These are phyloP conservation scores for Drosophila tripunctata DNA, from an alignment of 2,888 invertebrate species.

Conservation along the genomic window DNA sequence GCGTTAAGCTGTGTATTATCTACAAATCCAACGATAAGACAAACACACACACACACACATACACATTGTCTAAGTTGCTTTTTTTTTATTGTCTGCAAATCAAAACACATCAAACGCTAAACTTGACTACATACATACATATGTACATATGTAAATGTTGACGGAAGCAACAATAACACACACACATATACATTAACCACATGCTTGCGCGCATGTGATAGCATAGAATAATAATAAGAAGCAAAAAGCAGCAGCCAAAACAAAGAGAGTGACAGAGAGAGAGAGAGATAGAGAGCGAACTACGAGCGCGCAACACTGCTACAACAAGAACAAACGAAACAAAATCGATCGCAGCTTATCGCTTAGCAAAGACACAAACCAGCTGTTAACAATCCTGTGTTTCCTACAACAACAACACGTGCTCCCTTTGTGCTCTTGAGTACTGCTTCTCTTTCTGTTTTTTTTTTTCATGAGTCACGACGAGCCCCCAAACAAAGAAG, in stretches of 20 bases:
- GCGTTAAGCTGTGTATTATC: slow-evolving; percentile 37
- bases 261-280: not conserved
- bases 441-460: too few relatives aligned
- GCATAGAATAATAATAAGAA: not conserved
- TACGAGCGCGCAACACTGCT: too few relatives aligned
- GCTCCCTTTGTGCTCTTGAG: too few relatives aligned
- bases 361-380: slow-evolving; percentile 23
- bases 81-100: slow-evolving; percentile 33
- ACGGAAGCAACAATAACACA: slow-evolving; percentile 4
- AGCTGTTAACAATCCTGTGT: slow-evolving; percentile 15
- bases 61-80: slow-evolving; percentile 37
- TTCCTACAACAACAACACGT: too few relatives aligned
- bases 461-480: slow-evolving; percentile 37
- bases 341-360: not conserved
- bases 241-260: too few relatives aligned
- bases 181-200: not conserved
- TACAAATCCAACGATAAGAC: slow-evolving; percentile 23
- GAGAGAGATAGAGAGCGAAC: not conserved
- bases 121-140: too few relatives aligned
- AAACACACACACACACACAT: slow-evolving; percentile 1
- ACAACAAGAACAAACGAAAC: slow-evolving; percentile 6
- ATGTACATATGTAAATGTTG: too few relatives aligned
- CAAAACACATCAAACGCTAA: slow-evolving; percentile 30
- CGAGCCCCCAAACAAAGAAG: slow-evolving; percentile 40
- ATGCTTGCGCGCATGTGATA: slow-evolving; percentile 24